Conservation (phyloP, 1,140 invertebrate species). For the Trinorchestia longiramus region DNA sequence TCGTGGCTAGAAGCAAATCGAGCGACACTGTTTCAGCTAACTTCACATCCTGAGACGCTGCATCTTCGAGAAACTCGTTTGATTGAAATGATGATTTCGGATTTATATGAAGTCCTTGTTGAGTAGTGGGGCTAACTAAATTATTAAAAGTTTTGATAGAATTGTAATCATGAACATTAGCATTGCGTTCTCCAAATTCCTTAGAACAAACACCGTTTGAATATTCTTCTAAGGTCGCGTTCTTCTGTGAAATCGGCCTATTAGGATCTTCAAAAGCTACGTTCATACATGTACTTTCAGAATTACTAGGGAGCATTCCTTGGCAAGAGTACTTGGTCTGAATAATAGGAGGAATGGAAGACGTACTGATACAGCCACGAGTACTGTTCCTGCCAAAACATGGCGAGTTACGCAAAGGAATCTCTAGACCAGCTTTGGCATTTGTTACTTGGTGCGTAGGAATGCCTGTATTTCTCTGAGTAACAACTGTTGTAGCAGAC, state of each 20-base stretch:
- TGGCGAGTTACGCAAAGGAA: neutral
- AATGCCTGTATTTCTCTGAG: neutral
- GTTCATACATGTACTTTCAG: neutral
- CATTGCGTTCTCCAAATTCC: neutral
- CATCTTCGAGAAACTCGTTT: neutral
- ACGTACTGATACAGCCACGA: neutral
- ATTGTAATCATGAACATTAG: neutral
- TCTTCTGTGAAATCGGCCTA: neutral
- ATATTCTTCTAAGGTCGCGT: neutral
- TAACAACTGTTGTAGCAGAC: neutral
- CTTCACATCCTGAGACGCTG: neutral
- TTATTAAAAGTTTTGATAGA: neutral
- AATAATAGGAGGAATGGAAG: neutral
- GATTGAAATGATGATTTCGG: neutral
- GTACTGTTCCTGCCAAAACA: neutral
- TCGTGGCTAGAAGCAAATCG: neutral
- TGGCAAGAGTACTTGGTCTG: neutral
- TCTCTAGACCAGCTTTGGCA: neutral
- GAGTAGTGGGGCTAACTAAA: neutral
- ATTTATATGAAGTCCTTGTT: neutral
- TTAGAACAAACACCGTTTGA: neutral
- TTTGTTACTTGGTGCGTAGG: neutral
- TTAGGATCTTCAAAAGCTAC: neutral
- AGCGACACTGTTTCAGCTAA: slow-evolving; percentile 26
- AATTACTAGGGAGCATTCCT: neutral